A percentile compares a stretch with the other conserved stretches of the same genome.
Conservation (phyloP, 2,888 invertebrate species). For the Aelia acuminata region DNA sequence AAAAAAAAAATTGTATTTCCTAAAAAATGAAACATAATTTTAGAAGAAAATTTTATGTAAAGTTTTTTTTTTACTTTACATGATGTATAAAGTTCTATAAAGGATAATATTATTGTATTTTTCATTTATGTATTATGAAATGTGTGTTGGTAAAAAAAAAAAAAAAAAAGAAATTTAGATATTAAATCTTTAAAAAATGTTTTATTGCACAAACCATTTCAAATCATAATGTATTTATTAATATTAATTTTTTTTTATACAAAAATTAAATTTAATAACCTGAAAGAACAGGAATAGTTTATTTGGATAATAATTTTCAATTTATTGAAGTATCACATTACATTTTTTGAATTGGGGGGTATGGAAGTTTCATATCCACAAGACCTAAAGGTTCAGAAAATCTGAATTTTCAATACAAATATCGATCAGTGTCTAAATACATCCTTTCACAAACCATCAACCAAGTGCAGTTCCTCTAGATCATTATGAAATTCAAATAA, state of each 20-base stretch:
- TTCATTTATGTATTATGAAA: slow-evolving; percentile 59
- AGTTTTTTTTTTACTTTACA: slow-evolving; percentile 54
- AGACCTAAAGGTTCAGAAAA: too few species aligned
- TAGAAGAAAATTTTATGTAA: slow-evolving; percentile 28
- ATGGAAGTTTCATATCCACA: too few species aligned
- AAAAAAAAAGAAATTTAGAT: slow-evolving; percentile 43
- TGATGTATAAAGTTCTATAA: slow-evolving; percentile 56
- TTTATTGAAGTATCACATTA: not conserved
- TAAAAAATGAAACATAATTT: slow-evolving; percentile 39
- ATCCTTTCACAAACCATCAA: too few species aligned
- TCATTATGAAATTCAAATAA: too few species aligned
- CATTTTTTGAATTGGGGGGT: not conserved
- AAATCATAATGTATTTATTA: slow-evolving; percentile 43
- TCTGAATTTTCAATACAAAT: too few species aligned
- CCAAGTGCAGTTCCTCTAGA: too few species aligned
- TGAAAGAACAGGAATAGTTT: not conserved
- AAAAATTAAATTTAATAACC: slow-evolving; percentile 28
- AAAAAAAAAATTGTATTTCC: not conserved
- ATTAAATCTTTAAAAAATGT: slow-evolving; percentile 53
- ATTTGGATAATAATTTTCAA: not conserved
- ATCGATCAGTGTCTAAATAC: too few species aligned
- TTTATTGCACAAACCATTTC: slow-evolving; percentile 39
- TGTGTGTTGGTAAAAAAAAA: slow-evolving; percentile 58
- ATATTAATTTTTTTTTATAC: not conserved
- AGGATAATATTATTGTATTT: slow-evolving; percentile 58